Evolutionary conservation across 2,888 invertebrate species (phyloP).

Genomic region (Cyaniris semiargus): DNA sequence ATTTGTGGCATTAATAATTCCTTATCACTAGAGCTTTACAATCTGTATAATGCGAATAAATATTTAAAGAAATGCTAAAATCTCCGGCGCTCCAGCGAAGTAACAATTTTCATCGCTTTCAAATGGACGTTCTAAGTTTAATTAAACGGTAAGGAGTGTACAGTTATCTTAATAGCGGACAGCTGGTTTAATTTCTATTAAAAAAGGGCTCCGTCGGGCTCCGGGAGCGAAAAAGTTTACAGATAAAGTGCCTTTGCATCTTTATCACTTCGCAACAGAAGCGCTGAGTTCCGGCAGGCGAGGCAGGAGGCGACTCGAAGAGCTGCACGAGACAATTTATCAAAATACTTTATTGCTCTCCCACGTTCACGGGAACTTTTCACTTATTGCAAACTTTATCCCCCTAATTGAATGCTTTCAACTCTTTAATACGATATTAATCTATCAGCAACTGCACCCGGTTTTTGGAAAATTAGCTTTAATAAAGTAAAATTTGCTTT

Average conservation of each 20-base stretch:
- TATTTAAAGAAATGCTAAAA: conserved; percentile 30
- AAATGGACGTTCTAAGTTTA: conserved; percentile 48
- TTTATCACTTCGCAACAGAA: conserved; percentile 49
- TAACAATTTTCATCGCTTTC: conserved; percentile 27
- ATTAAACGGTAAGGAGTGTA: conserved; percentile 56
- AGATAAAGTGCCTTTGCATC: conserved; percentile 73
- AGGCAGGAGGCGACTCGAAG: conserved; percentile 48
- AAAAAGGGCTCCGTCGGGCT: conserved; percentile 58
- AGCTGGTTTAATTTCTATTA: conserved; percentile 70
- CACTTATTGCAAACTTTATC: conserved; percentile 47
- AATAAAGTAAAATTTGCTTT: not conserved
- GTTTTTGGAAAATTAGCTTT: not conserved
- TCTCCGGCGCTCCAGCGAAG: conserved; percentile 14
- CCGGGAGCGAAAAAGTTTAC: conserved; percentile 69
- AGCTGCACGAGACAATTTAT: conserved; percentile 54
- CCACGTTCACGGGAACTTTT: conserved; percentile 38
- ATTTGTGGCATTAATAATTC: not conserved
- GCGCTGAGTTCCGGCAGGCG: conserved; percentile 47
- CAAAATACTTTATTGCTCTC: conserved; percentile 46
- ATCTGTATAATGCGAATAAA: conserved; percentile 29
- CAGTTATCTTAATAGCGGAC: conserved; percentile 69
- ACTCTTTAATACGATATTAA: conserved; percentile 10
- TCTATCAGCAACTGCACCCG: not conserved
- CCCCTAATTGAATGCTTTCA: conserved; percentile 23
- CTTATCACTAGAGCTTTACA: not conserved